These are phyloP conservation scores for Nomada fabriciana DNA, from an alignment of 2,888 invertebrate genomes.

Conservation along the genomic window DNA sequence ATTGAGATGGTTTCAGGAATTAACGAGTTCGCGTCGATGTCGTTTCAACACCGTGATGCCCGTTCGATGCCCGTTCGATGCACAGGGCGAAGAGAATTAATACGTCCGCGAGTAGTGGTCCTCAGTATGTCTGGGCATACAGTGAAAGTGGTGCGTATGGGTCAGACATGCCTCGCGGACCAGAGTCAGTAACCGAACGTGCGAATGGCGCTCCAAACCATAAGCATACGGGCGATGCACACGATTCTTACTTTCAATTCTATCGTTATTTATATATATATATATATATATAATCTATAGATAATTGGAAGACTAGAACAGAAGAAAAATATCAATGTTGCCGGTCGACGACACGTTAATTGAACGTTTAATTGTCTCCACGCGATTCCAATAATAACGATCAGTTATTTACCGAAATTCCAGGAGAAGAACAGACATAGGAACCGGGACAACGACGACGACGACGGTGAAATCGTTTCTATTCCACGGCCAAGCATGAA, in stretches of 20 bases:
- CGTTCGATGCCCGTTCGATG: too few relatives aligned
- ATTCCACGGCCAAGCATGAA: not conserved
- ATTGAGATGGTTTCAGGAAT: conserved; percentile 34
- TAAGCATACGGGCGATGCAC: too few relatives aligned
- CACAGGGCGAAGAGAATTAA: too few relatives aligned
- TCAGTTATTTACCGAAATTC: conserved; percentile 2
- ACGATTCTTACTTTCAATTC: too few relatives aligned
- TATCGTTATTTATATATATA: not conserved
- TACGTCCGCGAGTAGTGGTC: not conserved
- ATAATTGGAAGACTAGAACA: not conserved
- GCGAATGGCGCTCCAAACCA: too few relatives aligned
- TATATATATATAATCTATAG: not conserved
- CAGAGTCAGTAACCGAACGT: not conserved
- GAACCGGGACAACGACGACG: not conserved
- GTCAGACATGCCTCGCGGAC: conserved; percentile 23
- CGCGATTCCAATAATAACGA: not conserved
- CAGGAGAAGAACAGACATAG: not conserved
- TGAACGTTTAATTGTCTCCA: conserved; percentile 1
- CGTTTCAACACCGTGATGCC: not conserved
- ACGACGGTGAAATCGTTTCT: conserved; percentile 21
- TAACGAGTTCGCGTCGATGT: conserved; percentile 24
- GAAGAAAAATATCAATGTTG: not conserved
- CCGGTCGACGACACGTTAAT: not conserved
- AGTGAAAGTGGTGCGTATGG: conserved; percentile 32
- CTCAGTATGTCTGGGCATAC: conserved; percentile 11